Percentiles rank a stretch among this genome's conserved stretches.
phyloP scores from a whole-genome alignment of 2,797 vertebrate genomes.

The Paramormyrops hopkinsi region DNA sequence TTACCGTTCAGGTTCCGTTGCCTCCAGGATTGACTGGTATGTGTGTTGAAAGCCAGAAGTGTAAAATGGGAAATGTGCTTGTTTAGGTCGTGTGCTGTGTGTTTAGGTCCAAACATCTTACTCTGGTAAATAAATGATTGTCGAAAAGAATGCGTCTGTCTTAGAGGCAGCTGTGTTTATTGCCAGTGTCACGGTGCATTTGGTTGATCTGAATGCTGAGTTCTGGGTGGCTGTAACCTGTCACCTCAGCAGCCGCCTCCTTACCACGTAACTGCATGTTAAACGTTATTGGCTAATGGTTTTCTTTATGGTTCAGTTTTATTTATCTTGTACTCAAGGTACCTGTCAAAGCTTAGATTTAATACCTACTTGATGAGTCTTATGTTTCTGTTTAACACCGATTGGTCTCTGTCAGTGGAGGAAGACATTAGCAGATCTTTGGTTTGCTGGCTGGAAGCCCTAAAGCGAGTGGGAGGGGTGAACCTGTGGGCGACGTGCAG shows the following conservation, averaged over 20 bases:
- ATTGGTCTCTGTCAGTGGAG: background rate
- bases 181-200: background rate
- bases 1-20: slow-evolving; percentile 87
- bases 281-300: background rate
- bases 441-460: background rate
- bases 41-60: background rate
- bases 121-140: background rate
- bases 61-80: background rate
- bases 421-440: background rate
- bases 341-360: background rate
- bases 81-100: background rate
- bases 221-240: background rate
- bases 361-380: background rate
- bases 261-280: background rate
- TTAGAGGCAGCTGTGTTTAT: background rate
- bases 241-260: background rate
- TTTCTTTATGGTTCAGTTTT: background rate
- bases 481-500: background rate
- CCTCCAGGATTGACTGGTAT: slow-evolving; percentile 79
- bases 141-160: background rate
- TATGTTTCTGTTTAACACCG: background rate
- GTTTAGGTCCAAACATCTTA: background rate
- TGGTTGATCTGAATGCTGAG: background rate
- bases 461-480: background rate
- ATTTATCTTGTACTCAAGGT: background rate